These are phyloP conservation scores for Tautogolabrus adspersus DNA, from an alignment of 2,113 vertebrate genomes.

Conservation along the genomic window DNA sequence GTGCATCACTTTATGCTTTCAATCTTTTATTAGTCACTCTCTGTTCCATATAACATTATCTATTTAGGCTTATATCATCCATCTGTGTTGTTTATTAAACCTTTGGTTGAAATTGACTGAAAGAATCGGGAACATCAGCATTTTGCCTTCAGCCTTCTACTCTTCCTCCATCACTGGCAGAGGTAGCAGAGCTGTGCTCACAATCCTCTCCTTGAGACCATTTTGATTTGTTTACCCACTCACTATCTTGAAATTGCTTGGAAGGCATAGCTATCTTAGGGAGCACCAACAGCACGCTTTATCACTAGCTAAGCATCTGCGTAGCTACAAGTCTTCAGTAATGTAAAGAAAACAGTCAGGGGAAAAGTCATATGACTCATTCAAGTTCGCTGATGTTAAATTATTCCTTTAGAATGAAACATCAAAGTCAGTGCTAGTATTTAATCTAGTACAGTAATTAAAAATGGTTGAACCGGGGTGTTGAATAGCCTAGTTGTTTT, in stretches of 20 bases:
- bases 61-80: slow-evolving; percentile 4
- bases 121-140: slow-evolving; percentile 7
- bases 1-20: slow-evolving; percentile 38
- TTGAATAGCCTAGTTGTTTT: too few species aligned
- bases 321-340: slow-evolving; percentile 18
- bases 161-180: slow-evolving; percentile 24
- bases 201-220: slow-evolving; percentile 34
- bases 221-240: slow-evolving; percentile 67
- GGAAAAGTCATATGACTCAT: slow-evolving; percentile 1
- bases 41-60: slow-evolving; percentile 10
- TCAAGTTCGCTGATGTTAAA: slow-evolving; percentile 21
- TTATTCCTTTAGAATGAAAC: slow-evolving; percentile 35
- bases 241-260: slow-evolving; percentile 52
- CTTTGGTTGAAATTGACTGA: slow-evolving; percentile 17
- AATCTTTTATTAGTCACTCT: not conserved
- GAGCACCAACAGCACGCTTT: slow-evolving; percentile 27
- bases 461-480: not conserved
- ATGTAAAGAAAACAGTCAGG: slow-evolving; percentile 25
- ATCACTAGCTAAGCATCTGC: slow-evolving; percentile 34
- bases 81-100: slow-evolving; percentile 16
- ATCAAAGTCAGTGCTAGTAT: slow-evolving; percentile 32
- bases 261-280: slow-evolving; percentile 31
- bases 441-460: slow-evolving; percentile 42
- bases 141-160: slow-evolving; percentile 29
- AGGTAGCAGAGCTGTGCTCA: slow-evolving; percentile 28